These are phyloP conservation scores for Brachyalestes nurse DNA, from an alignment of 2,797 vertebrate species.

Conservation along the genomic window DNA sequence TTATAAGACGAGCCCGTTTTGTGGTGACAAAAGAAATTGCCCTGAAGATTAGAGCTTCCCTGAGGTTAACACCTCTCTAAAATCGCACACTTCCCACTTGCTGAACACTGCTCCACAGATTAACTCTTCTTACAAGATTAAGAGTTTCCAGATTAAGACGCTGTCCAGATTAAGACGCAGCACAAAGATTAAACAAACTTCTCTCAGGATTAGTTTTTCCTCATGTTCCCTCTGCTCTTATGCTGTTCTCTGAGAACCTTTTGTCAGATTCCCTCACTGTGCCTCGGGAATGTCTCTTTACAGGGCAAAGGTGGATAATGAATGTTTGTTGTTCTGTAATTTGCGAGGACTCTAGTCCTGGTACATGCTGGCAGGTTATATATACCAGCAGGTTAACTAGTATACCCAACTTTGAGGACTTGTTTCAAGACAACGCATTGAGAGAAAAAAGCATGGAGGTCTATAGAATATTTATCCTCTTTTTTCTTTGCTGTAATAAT, in stretches of 20 bases:
- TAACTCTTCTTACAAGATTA: constrained; percentile 74
- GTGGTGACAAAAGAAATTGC: constrained; percentile 26
- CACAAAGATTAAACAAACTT: constrained; percentile 72
- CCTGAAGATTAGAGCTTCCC: constrained; percentile 65
- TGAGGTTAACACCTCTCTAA: constrained; percentile 67
- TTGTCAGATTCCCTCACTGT: constrained; percentile 68
- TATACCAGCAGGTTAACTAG: too few species aligned
- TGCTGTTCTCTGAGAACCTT: constrained; percentile 55
- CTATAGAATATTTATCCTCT: too few species aligned
- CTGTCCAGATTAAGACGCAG: constrained; percentile 53
- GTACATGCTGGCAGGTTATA: too few species aligned
- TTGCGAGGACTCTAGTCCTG: not conserved
- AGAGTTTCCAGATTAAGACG: constrained; percentile 57
- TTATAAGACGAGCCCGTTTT: constrained; percentile 37
- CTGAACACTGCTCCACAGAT: constrained; percentile 62
- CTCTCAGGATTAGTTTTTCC: constrained; percentile 61
- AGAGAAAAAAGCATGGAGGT: too few species aligned
- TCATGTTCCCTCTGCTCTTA: constrained; percentile 57
- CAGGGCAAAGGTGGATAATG: not conserved
- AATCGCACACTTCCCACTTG: constrained; percentile 63
- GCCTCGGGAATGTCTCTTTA: not conserved
- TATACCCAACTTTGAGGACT: too few species aligned
- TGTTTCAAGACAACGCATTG: too few species aligned
- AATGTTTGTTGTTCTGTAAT: not conserved
- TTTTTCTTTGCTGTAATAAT: too few species aligned